A percentile compares a stretch with the other conserved stretches of the same genome.
These are phyloP conservation scores for Addax nasomaculatus DNA, from an alignment of 2,113 vertebrate genomes.

Conservation along the genomic window DNA sequence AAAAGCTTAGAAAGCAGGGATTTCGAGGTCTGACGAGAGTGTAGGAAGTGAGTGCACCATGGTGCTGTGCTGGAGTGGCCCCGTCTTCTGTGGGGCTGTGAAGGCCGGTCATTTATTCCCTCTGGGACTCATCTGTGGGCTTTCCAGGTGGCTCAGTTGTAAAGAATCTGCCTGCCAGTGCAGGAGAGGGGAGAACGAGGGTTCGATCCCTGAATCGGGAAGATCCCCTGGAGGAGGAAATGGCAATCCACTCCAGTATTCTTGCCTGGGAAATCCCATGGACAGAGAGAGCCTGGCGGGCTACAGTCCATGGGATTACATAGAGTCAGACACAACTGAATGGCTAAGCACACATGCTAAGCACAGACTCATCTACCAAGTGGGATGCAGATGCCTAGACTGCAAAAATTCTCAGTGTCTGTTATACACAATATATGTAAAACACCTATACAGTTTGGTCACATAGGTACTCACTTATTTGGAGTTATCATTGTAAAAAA, in stretches of 20 bases:
- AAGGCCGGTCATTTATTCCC: background rate
- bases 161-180: background rate
- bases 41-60: fast-evolving
- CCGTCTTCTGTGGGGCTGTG: background rate
- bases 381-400: background rate
- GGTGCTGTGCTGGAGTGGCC: background rate
- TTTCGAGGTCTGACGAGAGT: background rate
- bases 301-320: background rate
- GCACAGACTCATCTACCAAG: background rate
- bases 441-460: background rate
- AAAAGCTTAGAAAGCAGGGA: background rate
- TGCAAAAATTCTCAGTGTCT: background rate
- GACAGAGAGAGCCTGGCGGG: background rate
- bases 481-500: background rate
- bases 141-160: background rate
- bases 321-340: background rate
- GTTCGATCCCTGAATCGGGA: background rate
- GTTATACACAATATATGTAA: background rate
- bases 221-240: background rate
- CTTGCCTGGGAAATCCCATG: background rate
- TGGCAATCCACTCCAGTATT: background rate
- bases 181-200: background rate
- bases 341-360: background rate
- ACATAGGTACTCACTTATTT: background rate
- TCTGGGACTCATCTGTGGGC: background rate